phyloP scores from a whole-genome alignment of 2,797 vertebrate genomes.

The Catamblyrhynchus diadema region DNA sequence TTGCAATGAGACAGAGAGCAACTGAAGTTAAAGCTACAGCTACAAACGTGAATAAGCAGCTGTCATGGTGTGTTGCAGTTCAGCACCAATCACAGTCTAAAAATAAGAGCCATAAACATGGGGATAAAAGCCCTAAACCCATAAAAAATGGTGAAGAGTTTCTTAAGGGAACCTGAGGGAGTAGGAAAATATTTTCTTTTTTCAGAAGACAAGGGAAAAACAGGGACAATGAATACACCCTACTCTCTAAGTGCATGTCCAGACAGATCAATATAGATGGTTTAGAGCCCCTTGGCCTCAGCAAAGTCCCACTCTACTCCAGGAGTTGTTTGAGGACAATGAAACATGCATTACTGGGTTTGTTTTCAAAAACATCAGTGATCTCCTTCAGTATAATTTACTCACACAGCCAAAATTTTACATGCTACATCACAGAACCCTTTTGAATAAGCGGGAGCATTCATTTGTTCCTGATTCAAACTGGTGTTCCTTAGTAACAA shows the following conservation, averaged over 20 bases:
- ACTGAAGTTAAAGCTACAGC: neutral
- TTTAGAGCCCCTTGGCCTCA: neutral
- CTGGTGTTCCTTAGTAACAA: neutral
- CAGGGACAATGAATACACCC: neutral
- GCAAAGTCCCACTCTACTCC: neutral
- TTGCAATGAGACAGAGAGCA: neutral
- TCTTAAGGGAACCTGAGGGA: neutral
- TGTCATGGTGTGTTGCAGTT: neutral
- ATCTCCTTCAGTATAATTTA: neutral
- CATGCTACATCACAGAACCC: neutral
- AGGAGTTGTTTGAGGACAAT: neutral
- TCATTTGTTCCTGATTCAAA: neutral
- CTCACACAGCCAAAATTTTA: neutral
- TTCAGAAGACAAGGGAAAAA: neutral
- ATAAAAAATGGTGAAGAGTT: neutral
- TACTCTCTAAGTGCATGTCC: neutral
- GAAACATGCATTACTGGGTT: neutral
- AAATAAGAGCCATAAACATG: slow-evolving; percentile 9
- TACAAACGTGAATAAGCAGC: neutral
- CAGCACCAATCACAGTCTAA: neutral
- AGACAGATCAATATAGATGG: neutral
- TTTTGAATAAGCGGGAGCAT: neutral
- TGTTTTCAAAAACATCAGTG: neutral
- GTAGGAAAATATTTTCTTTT: neutral
- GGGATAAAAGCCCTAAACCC: neutral